Percentiles rank a stretch among this genome's conserved stretches.
Evolutionary conservation across 2,797 vertebrate species (phyloP).

Genomic region (Pelodytes ibericus): DNA sequence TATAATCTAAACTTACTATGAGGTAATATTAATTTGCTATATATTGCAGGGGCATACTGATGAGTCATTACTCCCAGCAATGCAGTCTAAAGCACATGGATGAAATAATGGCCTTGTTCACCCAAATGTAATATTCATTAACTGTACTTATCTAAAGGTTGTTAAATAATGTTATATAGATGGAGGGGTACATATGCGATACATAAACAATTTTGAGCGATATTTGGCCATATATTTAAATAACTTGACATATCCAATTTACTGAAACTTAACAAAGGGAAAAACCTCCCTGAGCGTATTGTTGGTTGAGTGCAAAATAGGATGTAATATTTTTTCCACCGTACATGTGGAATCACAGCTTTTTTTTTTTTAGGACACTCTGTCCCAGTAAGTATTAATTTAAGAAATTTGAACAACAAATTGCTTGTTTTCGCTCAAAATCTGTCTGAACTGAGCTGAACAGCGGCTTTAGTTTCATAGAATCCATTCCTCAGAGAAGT

Average conservation of each 20-base stretch:
- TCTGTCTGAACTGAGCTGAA: background rate
- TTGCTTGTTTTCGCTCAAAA: background rate
- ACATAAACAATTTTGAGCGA: too few species aligned
- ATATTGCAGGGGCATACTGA: too few species aligned
- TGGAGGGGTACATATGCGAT: too few species aligned
- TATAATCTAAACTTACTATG: too few species aligned
- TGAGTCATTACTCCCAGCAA: too few species aligned
- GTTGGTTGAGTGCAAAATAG: background rate
- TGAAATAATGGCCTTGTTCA: too few species aligned
- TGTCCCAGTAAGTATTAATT: background rate
- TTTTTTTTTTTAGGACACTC: background rate
- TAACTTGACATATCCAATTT: background rate
- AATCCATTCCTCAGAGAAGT: background rate
- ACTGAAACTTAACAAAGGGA: background rate
- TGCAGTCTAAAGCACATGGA: too few species aligned
- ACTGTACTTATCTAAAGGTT: too few species aligned
- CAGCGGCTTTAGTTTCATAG: constrained; percentile 8
- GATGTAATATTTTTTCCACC: background rate
- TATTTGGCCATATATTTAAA: background rate
- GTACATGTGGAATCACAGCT: too few species aligned
- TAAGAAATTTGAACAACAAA: background rate
- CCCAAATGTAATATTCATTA: too few species aligned
- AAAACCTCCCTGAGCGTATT: background rate
- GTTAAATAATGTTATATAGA: too few species aligned
- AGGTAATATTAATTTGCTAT: too few species aligned